Base-by-base conservation (phyloP, 2,797 vertebrate genomes). In the Micropoecilia bifurca region DNA sequence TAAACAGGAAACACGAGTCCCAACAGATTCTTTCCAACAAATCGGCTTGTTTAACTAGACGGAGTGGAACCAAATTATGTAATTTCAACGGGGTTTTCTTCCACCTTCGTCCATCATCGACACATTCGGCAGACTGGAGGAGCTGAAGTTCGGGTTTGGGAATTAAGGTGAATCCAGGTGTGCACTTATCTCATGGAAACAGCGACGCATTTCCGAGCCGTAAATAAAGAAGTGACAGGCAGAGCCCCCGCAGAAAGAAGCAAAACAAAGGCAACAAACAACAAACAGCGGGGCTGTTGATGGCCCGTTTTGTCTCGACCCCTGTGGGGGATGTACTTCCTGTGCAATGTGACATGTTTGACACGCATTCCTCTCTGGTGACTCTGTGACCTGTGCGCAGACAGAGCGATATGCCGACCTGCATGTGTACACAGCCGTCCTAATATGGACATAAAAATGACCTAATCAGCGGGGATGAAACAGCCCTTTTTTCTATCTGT, bases 231-330 rank as follows among this genome's bases (percentile, higher is more conserved):
- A 91, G 78, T 63, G 89, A 91, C 94, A 89, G 91, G 81, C 72
- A 76, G 80, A 80, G 80, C 66, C 28, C 83, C n/a, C 13, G 71
- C 90, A 85, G 87, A 88, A 94, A 94, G 33, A 79, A 63, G 69
- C 88, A 90, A 95, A 91, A 95, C 94, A 96, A 95, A 93, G 94
- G 92, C 89, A 93, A 95, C 91, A 94, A 96, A 96, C 95, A 96
- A 95, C 90, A 94, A 94, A 93, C 90, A 91, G 80, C 71, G 63
- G 28, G 59, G 33, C 78, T 93, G 93, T 90, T 95, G 94, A 94
- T 93, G 93, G 91, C 91, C 80, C 83, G 85, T 93, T 94, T 95
- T 95, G 95, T 95, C 88, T 93, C 43, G 20, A 72, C 41, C 71
- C 69, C 3, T 10, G 86, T 88, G 87, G 87, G 91, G 91, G 83